phyloP scores from a whole-genome alignment of 2,113 vertebrate species.

The Rhinoderma darwinii region DNA sequence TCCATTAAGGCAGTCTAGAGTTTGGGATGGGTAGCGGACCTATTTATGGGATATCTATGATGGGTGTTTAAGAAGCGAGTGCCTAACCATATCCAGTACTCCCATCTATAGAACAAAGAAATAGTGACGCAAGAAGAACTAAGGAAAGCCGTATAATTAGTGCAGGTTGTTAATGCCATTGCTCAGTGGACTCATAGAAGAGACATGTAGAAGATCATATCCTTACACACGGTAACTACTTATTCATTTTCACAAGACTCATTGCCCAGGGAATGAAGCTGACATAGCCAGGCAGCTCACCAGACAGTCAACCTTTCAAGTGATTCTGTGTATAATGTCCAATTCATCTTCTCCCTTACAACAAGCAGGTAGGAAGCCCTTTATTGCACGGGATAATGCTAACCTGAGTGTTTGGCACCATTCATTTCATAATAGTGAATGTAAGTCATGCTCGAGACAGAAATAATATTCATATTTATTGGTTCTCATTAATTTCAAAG shows the following conservation, averaged over 20 bases:
- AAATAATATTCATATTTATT: constrained; percentile 24
- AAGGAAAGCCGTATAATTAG: neutral
- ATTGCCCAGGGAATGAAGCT: constrained; percentile 17
- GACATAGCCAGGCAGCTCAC: neutral
- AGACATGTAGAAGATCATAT: neutral
- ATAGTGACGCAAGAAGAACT: no score
- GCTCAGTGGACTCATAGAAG: neutral
- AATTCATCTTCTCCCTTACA: neutral
- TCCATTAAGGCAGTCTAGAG: no score
- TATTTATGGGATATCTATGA: no score
- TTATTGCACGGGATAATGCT: neutral
- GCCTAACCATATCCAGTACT: no score
- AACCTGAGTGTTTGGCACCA: neutral
- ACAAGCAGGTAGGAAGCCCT: constrained; percentile 18
- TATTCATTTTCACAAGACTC: constrained; percentile 2
- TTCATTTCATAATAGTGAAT: constrained; percentile 16
- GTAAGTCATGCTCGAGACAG: neutral
- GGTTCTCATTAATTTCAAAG: constrained; percentile 41
- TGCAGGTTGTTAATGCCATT: neutral
- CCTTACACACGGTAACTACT: neutral
- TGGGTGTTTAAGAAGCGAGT: no score
- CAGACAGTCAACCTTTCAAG: constrained; percentile 7
- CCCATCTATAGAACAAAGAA: no score
- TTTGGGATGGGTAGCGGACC: no score
- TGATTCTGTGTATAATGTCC: neutral